Evolutionary conservation across 2,888 invertebrate species (phyloP), one percentile per base, ranked within the genome.

Genomic region (Drepana falcataria): DNA sequence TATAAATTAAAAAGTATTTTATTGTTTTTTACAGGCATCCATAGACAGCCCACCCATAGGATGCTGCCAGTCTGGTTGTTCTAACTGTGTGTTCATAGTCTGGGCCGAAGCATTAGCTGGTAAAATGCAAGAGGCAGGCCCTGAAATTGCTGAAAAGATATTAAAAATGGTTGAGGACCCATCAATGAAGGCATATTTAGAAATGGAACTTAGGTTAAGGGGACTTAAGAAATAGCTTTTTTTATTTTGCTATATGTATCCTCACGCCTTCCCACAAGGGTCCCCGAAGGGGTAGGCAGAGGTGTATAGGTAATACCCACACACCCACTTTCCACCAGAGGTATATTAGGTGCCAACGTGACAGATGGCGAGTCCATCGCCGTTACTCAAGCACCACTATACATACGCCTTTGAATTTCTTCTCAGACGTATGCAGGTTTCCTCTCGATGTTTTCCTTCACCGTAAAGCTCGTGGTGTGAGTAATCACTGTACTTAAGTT

Each of bases 51-150:
- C 93, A 47, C 98, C 98, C 0, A 95, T 96, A 2, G 94, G 93
- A 35, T 98, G 98, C 81, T 98, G 98, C 73, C 95, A 95, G 93
- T 96, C 97, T 0, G 98, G 98, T 0, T 98, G 98, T 87, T 92
- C 95, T 0, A 98, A 97, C 83, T 98, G 98, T 80, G 98, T 98
- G 3, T 98, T 96, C 95, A 94, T 98, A 53, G 93, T 94, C 21
- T 98, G 98, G 92, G 98, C 97, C 0, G 95, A 97, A 68, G 93
- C 95, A 35, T 70, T 98, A 49, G 90, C 93, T 2, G 78, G 90
- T 53, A 91, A 92, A 63, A 84, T 93, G 69, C 82, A 94, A 7
- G 83, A 92, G 60, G 94, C 94, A 64, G 95, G 95, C 33, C 95
- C 95, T 0, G 93, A 93, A 52, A 92, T 94, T 55, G 93, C 94